Evolutionary conservation across 64 coral and sea anemone species (phyloP).

Genomic region (Stichodactyla mertensii): DNA sequence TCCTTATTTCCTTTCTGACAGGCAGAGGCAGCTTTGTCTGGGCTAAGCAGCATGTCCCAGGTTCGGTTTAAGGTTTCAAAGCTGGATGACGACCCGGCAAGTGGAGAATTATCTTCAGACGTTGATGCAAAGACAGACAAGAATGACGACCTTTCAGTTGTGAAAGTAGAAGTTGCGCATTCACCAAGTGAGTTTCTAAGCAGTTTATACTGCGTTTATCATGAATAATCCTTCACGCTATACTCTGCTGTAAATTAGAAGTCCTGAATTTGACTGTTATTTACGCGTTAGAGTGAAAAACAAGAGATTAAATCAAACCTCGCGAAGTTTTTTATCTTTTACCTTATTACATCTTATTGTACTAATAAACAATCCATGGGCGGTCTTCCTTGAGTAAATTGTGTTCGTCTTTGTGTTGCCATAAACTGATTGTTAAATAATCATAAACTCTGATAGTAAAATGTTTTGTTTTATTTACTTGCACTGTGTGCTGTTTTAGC

Average conservation of each 20-base stretch:
- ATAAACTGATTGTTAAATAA: neutral
- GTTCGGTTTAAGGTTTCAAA: slow-evolving; percentile 71
- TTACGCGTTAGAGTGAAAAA: neutral
- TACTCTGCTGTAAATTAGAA: neutral
- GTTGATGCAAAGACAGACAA: neutral
- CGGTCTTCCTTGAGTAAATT: neutral
- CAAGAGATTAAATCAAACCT: neutral
- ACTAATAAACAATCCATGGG: neutral
- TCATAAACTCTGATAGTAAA: neutral
- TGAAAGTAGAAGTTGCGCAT: slow-evolving; percentile 32
- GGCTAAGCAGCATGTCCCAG: slow-evolving; percentile 54
- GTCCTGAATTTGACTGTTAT: neutral
- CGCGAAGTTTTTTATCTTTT: neutral
- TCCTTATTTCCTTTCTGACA: neutral
- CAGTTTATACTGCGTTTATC: neutral
- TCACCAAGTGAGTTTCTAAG: neutral
- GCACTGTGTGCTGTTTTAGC: slow-evolving; percentile 8
- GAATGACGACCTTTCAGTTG: neutral
- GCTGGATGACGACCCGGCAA: neutral
- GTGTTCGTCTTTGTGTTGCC: neutral
- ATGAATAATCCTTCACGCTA: neutral
- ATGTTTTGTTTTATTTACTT: neutral
- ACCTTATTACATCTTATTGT: neutral
- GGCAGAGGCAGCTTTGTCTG: neutral
- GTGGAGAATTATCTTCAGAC: neutral